Evolutionary conservation across 2,888 invertebrate species (phyloP).

Genomic region (Ophioninae sp.): DNA sequence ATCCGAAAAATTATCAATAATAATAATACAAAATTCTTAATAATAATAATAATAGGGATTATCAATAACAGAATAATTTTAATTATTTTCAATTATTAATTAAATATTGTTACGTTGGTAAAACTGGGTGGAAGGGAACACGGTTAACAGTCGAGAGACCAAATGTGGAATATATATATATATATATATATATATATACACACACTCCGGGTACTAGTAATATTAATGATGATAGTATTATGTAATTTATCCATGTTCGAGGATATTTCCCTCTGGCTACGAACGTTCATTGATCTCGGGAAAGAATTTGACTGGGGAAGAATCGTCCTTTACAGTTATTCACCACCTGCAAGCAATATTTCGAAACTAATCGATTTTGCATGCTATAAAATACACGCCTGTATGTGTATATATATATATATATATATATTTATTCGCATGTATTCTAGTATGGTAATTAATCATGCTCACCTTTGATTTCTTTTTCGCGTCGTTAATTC

Average conservation of each 20-base stretch:
- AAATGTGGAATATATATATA: no score
- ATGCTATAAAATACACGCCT: not conserved
- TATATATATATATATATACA: no score
- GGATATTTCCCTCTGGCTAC: not conserved
- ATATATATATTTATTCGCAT: no score
- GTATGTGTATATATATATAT: not conserved
- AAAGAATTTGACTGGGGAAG: slow-evolving; percentile 49
- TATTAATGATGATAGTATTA: no score
- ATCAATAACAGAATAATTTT: no score
- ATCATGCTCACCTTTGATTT: slow-evolving; percentile 9
- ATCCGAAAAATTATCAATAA: no score
- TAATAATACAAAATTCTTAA: no score
- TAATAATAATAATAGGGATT: no score
- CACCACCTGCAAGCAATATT: slow-evolving; percentile 36
- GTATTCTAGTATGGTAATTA: slow-evolving; percentile 30
- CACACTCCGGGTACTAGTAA: not conserved
- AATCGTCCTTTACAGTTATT: slow-evolving; percentile 56
- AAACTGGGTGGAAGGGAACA: no score
- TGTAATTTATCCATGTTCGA: not conserved
- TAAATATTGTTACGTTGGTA: no score
- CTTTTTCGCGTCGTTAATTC: slow-evolving; percentile 12
- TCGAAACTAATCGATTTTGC: slow-evolving; percentile 17
- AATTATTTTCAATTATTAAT: no score
- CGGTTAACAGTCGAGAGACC: no score
- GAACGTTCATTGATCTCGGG: slow-evolving; percentile 38